A percentile compares a stretch with the other conserved stretches of the same genome.
Evolutionary conservation across 2,113 vertebrate genomes (phyloP).

Genomic region (Monopterus albus): DNA sequence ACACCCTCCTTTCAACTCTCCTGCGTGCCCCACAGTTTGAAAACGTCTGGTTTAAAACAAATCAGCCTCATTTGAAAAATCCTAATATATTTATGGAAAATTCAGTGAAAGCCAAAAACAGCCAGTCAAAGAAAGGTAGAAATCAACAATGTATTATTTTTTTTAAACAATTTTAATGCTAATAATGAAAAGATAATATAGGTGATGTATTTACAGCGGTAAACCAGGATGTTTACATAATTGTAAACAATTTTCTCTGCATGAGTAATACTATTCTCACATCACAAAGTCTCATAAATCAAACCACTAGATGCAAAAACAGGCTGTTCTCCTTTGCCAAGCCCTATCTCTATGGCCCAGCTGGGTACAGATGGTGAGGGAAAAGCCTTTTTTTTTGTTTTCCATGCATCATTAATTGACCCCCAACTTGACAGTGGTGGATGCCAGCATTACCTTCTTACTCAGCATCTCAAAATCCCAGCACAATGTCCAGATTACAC

Average conservation of each 20-base stretch:
- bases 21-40: too few relatives aligned
- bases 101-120: too few relatives aligned
- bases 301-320: slow-evolving; percentile 22
- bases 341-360: slow-evolving; percentile 39
- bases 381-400: slow-evolving; percentile 66
- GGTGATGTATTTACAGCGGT: background rate
- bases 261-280: slow-evolving; percentile 2
- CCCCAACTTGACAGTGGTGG: slow-evolving; percentile 49
- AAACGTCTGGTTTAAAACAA: too few relatives aligned
- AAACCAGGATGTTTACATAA: slow-evolving; percentile 31
- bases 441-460: slow-evolving; percentile 49
- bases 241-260: slow-evolving; percentile 21
- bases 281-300: slow-evolving; percentile 46
- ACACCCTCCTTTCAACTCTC: too few relatives aligned
- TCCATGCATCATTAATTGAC: slow-evolving; percentile 69
- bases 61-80: too few relatives aligned
- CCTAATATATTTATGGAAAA: too few relatives aligned
- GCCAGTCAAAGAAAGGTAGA: too few relatives aligned
- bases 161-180: too few relatives aligned
- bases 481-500: background rate
- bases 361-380: slow-evolving; percentile 61
- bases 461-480: slow-evolving; percentile 45
- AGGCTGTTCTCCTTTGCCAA: slow-evolving; percentile 20
- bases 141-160: too few relatives aligned
- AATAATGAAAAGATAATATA: slow-evolving; percentile 1